Base-by-base conservation (phyloP, 2,113 vertebrate species). In the Semicossyphus pulcher region DNA sequence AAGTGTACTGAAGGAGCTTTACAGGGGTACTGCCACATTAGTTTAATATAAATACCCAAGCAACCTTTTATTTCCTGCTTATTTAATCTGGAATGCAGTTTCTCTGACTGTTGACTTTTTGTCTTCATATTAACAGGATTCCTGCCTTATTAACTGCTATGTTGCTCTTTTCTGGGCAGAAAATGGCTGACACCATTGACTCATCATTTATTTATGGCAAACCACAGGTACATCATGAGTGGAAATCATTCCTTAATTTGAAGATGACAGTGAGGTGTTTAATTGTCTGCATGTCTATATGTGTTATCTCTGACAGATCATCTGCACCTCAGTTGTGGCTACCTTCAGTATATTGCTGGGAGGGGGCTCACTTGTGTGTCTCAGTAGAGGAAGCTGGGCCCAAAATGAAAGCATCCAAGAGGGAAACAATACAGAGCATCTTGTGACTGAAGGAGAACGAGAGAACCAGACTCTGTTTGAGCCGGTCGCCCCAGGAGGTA, bases 191-290 rank as follows among this genome's bases (percentile, higher is more conserved):
- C 23, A 94, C 76, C 6, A 93, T 95, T 66, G 96, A 99, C 88
- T 94, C 95, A 3, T 94, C 95, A 1, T 97, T 96, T 91, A 98
- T 98, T 92, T 99, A 97, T 64, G 97, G 97, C 68, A 95, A 91
- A 69, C 41, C 91, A 20, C 97, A 99, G 96, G 97, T 99, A 60
- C 68, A 20, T 1, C 49, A 52, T 21, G 1, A 41, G n/a, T 0
- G 0, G 8, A 51, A 36, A 52, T 31, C 0, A 1, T 59, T 34
- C 26, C 44, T 1, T 1, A 42, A 1, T 53, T 16, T 52, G 32
- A 8, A 20, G 41, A 44, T 44, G 15, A 16, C 28, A 18, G 6
- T 51, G 2, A 73, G 29, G 42, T 48, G 16, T 9, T 15, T 20
- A n/a, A 58, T 39, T 20, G 21, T 25, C 4, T 71, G 12, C 0